These are phyloP conservation scores for Aphelocoma californica DNA, from an alignment of 2,797 vertebrate genomes.

Conservation along the genomic window DNA sequence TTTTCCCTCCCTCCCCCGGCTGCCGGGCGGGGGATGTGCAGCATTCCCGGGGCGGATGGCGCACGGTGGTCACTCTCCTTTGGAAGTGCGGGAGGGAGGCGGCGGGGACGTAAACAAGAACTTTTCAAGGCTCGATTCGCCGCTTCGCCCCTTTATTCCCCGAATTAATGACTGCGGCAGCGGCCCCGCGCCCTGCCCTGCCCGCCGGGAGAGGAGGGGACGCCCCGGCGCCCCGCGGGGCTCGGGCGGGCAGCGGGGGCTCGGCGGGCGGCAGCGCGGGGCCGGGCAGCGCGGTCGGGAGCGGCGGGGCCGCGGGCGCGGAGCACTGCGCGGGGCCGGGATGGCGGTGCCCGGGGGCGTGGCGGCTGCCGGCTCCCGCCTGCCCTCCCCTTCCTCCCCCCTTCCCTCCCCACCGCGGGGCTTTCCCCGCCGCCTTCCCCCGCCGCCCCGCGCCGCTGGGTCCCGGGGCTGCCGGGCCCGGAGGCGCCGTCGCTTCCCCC, in stretches of 20 bases:
- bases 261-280: neutral
- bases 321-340: neutral
- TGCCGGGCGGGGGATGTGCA: constrained; percentile 52
- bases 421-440: neutral
- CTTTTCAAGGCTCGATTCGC: constrained; percentile 67
- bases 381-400: neutral
- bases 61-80: constrained; percentile 78
- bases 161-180: constrained; percentile 81
- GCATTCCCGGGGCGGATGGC: constrained; percentile 72
- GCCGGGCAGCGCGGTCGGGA: neutral
- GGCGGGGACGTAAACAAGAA: constrained; percentile 74
- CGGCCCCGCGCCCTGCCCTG: neutral
- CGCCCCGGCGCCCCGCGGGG: neutral
- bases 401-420: neutral
- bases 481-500: neutral
- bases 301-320: neutral
- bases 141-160: constrained; percentile 22
- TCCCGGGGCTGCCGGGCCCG: neutral
- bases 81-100: constrained; percentile 74
- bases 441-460: neutral
- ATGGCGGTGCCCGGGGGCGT: constrained; percentile 30
- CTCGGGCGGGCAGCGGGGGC: neutral
- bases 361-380: constrained; percentile 67
- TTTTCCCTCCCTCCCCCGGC: neutral
- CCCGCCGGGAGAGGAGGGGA: neutral